Base-by-base conservation (phyloP, 2,797 vertebrate species). In the Phylloscopus collybita region DNA sequence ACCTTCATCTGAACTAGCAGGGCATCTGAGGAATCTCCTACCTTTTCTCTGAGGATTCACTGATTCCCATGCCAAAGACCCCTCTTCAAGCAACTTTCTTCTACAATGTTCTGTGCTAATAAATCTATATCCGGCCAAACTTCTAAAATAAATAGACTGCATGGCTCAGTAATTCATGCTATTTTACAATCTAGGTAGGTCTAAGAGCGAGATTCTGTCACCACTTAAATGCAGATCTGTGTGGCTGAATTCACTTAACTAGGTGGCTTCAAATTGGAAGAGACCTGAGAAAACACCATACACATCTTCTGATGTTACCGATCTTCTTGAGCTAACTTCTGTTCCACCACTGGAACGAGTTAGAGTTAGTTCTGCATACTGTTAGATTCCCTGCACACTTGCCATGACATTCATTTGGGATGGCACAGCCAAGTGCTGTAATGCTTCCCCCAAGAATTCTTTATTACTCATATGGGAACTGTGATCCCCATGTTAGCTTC, bases 371-470 rank as follows among this genome's bases (percentile, higher is more conserved):
- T 84, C 11, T 90, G 54, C 45, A 42, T 19, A 16, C 42, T 88
- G 10, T 62, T 67, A 53, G 34, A 75, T 75, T 88, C 76, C 79
- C 59, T 93, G 70, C 60, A 17, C 66, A 7, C 70, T 81, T 91
- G 62, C 80, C 74, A 32, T 54, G 65, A n/a, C 73, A 90, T 6
- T 92, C 78, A 90, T 91, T 87, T 92, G 93, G 90, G 80, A 95
- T 87, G 91, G 83, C 80, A 94, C 47, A 90, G 64, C 53, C 66
- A 91, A 88, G 13, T 86, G 82, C 90, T 95, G 32, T 84, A 95
- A 94, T 45, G 22, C 87, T 86, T 95, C 80, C 76, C 71, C 27
- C 71, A 90, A 82, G 76, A 94, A 88, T 90, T 96, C 49, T 86
- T 91, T 59, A 62, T 91, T 93, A 74, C 34, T 93, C 73, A 54